Evolutionary conservation across 2,113 vertebrate species (phyloP).

Genomic region (Entosphenus tridentatus): DNA sequence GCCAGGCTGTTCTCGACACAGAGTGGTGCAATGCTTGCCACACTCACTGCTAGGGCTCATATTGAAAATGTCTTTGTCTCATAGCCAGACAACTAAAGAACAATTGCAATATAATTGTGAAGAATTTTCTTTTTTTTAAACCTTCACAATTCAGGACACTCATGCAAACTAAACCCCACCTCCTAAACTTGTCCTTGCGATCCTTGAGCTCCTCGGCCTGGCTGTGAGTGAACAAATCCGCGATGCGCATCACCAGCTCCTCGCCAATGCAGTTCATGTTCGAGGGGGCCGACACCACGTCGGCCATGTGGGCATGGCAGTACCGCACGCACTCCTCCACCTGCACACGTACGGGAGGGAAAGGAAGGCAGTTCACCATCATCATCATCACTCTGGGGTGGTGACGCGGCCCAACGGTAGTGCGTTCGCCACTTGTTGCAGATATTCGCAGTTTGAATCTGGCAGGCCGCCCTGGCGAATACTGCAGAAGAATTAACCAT

Average conservation of each 20-base stretch:
- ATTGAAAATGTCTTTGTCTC: no score
- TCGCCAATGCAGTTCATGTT: conserved; percentile 98
- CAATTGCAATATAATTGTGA: no score
- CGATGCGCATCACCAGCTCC: conserved; percentile 52
- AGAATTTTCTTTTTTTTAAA: no score
- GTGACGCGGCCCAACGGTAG: background rate
- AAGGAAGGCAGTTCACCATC: no score
- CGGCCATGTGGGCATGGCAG: conserved; percentile 81
- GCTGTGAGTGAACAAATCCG: conserved; percentile 64
- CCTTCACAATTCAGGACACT: no score
- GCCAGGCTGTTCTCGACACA: no score
- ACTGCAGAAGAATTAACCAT: background rate
- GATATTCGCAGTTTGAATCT: background rate
- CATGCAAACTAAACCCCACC: conserved; percentile 21
- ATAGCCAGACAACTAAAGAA: no score
- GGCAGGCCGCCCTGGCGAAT: no score
- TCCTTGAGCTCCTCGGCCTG: conserved; percentile 78
- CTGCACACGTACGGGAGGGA: conserved; percentile 19
- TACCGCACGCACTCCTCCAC: conserved; percentile 77
- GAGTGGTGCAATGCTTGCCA: no score
- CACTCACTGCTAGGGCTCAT: no score
- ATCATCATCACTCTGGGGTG: no score
- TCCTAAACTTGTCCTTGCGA: conserved; percentile 95
- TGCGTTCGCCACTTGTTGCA: background rate
- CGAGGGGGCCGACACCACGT: conserved; percentile 69